Percentiles rank a stretch among this genome's conserved stretches.
Conservation (phyloP, 2,888 invertebrate genomes). For the Hetaerina titia region DNA sequence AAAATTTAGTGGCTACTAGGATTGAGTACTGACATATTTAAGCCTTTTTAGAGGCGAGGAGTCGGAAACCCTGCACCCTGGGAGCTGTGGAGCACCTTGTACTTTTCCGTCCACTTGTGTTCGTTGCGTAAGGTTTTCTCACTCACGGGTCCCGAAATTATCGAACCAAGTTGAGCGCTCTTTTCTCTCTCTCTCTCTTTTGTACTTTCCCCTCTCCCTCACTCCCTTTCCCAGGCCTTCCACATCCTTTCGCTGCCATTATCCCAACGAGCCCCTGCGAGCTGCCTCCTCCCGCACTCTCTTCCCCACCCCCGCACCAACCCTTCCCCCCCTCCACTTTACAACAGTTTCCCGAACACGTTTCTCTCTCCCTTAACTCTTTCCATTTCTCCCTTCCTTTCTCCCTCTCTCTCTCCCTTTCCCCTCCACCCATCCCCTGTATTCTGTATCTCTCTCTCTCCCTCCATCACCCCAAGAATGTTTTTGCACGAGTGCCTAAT, state of each 20-base stretch:
- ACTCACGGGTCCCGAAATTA: conserved; percentile 15
- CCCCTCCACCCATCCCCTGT: background rate
- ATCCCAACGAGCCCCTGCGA: too few species aligned
- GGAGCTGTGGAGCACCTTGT: background rate
- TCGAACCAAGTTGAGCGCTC: conserved; percentile 1
- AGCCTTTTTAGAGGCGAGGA: background rate
- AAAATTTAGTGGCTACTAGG: too few species aligned
- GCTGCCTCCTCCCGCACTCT: too few species aligned
- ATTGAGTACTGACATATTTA: too few species aligned
- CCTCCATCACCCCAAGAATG: background rate
- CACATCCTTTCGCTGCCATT: background rate
- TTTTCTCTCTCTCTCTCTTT: background rate
- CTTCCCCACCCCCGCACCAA: background rate
- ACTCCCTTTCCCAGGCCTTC: background rate
- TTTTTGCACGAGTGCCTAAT: background rate
- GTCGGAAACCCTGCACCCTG: background rate
- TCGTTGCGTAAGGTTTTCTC: background rate
- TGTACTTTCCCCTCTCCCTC: background rate
- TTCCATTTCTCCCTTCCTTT: background rate
- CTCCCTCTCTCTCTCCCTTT: background rate
- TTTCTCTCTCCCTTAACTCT: background rate
- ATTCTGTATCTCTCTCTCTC: background rate
- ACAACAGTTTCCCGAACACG: background rate
- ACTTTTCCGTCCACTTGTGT: background rate
- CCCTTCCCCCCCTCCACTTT: background rate